Base-by-base conservation (phyloP, 2,113 vertebrate genomes). In the Thamnaconus septentrionalis region DNA sequence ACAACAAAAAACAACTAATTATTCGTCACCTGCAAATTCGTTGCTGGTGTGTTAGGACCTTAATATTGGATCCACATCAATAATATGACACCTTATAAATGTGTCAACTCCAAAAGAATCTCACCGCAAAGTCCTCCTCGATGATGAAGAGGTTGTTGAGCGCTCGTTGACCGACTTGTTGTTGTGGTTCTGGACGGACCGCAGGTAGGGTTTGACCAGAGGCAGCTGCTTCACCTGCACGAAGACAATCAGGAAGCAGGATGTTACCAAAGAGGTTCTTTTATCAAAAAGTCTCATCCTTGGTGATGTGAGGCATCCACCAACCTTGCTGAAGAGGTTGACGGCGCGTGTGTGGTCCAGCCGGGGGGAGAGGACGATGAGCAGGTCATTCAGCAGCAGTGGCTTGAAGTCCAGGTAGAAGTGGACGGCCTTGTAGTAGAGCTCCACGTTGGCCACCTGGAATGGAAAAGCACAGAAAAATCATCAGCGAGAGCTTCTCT, bases 391-490 rank as follows among this genome's bases (percentile, higher is more conserved):
- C 80, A 99, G 93, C 83, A 98, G 85, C 63, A 99, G 85, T 3
- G 97, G 97, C 84, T 98, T 99, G 76, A 94, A 98, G 76, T 99
- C 97, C 90, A 99, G 90, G 75, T 99, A 99, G 82, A 96, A 99
- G 0, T 99, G 97, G 77, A 94, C 56, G 53, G 97, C 96, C 90
- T 93, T 97, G 88, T 99, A 99, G 84, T 99, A 99, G 41, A 99
- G 89, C 87, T 99, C 97, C 82, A 99, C 96, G 43, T 99, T 99
- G 61, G 97, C 97, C 90, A 99, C 96, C 97, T 99, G 4, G 5
- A 78, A 62, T 9, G 1, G 67, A 11, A 73, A 68, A 39, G 59
- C 31, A 65, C 40, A 84, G 10, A 1, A 59, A 5, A 61, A 50
- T 11, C 40, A 11, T 41, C 31, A 12, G 3, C 11, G 18, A 12